Evolutionary conservation across 2,113 vertebrate species (phyloP), one percentile per base, ranked within the genome.

Genomic region (Prunella himalayana): DNA sequence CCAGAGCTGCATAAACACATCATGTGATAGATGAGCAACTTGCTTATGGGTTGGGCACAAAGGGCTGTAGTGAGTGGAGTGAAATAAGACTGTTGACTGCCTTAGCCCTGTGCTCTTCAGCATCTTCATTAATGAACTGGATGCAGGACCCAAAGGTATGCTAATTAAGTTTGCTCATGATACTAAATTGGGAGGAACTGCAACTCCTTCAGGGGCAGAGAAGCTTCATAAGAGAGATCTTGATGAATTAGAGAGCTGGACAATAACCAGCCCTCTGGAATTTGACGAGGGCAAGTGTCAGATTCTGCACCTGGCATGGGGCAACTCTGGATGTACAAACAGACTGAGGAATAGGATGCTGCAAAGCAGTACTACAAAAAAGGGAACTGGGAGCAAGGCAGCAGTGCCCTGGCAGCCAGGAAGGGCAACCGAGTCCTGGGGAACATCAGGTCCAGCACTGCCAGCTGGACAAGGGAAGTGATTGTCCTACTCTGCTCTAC

Each of bases 351-450:
- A n/a, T 16, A 6, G 45, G 28, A 69, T 28, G 12, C 33, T 78
- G 45, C 11, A 86, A 37, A 28, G 18, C 19, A 45, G 10, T 5
- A 6, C 6, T 17, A 22, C 14, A 15, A 10, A 60, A 60, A 51
- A 60, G 12, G 18, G 14, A 44, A 5, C 11, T 27, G 27, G 5
- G 12, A 25, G 14, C 15, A 57, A 49, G 25, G 3, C 23, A 49
- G 24, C 8, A 47, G 31, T 35, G 60, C 16, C 31, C 21, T 35
- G 51, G 42, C 10, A 47, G 15, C 23, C 50, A 24, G n/a, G 3
- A 65, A 19, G 23, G 12, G 7, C 41, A 47, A 2, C 18, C 0
- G 0, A 22, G n/a, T n/a, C 15, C 23, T 30, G 30, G 23, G 19
- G 18, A 5, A 1, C 35, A 30, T 41, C 69, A 57, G 30, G 24